phyloP scores from a whole-genome alignment of 2,113 vertebrate genomes.

The Engraulis encrasicolus region DNA sequence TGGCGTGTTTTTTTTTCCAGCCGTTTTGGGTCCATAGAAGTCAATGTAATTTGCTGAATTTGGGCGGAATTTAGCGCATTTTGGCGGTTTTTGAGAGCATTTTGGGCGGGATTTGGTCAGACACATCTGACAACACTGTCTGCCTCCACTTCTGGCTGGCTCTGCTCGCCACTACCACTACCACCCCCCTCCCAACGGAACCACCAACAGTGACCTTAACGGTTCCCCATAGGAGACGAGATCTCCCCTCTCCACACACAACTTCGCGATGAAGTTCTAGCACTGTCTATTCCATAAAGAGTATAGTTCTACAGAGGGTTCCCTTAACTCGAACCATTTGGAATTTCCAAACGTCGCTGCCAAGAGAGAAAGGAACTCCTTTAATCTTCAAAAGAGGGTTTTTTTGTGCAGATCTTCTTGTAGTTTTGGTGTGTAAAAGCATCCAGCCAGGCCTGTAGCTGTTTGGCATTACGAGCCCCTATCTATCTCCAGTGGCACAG shows the following conservation, averaged over 20 bases:
- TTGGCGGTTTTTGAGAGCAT: too few relatives aligned
- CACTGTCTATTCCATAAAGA: conserved; percentile 16
- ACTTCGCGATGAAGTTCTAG: conserved; percentile 5
- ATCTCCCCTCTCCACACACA: too few relatives aligned
- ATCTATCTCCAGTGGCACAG: not conserved
- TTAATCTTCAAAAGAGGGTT: conserved; percentile 21
- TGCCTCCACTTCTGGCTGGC: conserved; percentile 58
- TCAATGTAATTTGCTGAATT: too few relatives aligned
- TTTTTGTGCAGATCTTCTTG: not conserved
- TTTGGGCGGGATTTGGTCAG: too few relatives aligned
- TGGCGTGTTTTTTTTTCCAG: too few relatives aligned
- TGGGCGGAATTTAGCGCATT: too few relatives aligned
- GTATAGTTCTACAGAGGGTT: conserved; percentile 12
- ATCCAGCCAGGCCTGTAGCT: not conserved
- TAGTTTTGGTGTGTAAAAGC: conserved; percentile 8
- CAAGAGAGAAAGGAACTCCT: conserved; percentile 15
- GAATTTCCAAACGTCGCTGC: conserved; percentile 5
- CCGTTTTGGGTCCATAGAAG: too few relatives aligned
- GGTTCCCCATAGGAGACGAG: not conserved
- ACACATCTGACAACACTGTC: too few relatives aligned
- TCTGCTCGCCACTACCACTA: too few relatives aligned
- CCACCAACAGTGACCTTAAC: conserved; percentile 36
- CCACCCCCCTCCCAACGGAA: conserved; percentile 42
- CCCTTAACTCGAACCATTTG: conserved; percentile 17
- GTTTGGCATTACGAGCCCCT: conserved; percentile 8